Base-by-base conservation (phyloP, 1,140 invertebrate species). In the Eciton burchellii region DNA sequence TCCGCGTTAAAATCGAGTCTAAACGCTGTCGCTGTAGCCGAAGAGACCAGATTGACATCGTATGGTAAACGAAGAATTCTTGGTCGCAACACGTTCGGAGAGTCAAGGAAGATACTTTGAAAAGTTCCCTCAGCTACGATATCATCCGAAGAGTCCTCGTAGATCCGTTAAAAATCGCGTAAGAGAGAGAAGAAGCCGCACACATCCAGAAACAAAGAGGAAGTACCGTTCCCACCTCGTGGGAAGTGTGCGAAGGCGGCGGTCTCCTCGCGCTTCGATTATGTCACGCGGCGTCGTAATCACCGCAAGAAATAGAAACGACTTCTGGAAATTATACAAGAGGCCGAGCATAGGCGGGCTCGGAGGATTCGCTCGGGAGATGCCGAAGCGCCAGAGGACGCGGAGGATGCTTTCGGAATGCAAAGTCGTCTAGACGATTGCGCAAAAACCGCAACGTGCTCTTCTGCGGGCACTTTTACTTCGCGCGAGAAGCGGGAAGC, bases 371-470 rank as follows among this genome's bases (percentile, higher is more conserved):
- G 19, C 26, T 52, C 14, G 54, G 16, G 16, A 41, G 35, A 70
- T 77, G 73, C 57, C 16, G 16, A 29, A 0, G 47, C 16, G 49
- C n/a, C n/a, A n/a, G n/a, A n/a, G n/a, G n/a, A n/a, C n/a, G n/a
- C n/a, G n/a, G n/a, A n/a, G n/a, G n/a, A n/a, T n/a, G n/a, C 43
- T 73, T 82, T 68, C n/a, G 29, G 77, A 73, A 86, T 84, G 82
- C 47, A 21, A 76, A 76, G 47, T 76, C 43, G 49, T n/a, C 63
- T 26, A 11, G 29, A 0, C 52, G 65, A 16, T 89, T 85, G 74
- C 49, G 81, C 83, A 68, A 83, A 87, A 88, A 24, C 29, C 59
- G 77, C 56, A 71, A 82, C 81, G 59, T 49, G 35, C 52, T 59
- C 59, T 63, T n/a, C 24, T 29, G 45, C 47, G 47, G 62, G 62